These are phyloP conservation scores for Ophiodon elongatus DNA, from an alignment of 2,113 vertebrate species.

Conservation along the genomic window DNA sequence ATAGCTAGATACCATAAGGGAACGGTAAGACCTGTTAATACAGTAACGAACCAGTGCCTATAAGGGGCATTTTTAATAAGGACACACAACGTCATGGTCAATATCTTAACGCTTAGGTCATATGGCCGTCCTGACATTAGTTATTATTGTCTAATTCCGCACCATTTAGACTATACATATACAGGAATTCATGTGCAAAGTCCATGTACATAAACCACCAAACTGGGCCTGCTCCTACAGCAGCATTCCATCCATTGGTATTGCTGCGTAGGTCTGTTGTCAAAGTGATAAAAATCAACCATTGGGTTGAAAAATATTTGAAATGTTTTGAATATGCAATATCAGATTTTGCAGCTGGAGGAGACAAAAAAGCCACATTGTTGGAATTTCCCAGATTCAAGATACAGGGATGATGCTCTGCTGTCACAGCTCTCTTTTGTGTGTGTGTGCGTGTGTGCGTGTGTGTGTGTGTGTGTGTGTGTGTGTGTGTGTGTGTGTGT, in stretches of 20 bases:
- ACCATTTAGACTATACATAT: background rate
- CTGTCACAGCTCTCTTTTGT: background rate
- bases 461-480: background rate
- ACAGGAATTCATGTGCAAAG: background rate
- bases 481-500: conserved; percentile 2
- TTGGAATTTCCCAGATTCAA: background rate
- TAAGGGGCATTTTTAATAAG: background rate
- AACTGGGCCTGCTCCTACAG: background rate
- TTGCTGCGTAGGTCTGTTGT: conserved; percentile 26
- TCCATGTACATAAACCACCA: background rate
- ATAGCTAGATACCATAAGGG: background rate
- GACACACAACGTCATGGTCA: background rate
- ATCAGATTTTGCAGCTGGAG: conserved; percentile 25
- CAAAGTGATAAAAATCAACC: conserved; percentile 44
- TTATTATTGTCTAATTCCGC: background rate
- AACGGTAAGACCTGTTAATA: background rate
- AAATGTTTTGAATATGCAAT: conserved; percentile 33
- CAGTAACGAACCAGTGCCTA: background rate
- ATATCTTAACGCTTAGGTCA: background rate
- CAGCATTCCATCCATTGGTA: background rate
- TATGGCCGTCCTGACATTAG: background rate
- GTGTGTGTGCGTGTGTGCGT: background rate
- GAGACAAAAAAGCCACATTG: conserved; percentile 13
- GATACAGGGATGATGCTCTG: background rate
- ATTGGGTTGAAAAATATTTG: conserved; percentile 10